Evolutionary conservation across 2,888 invertebrate genomes (phyloP), one percentile per base, ranked within the genome.

Genomic region (Synanthedon myopaeformis): DNA sequence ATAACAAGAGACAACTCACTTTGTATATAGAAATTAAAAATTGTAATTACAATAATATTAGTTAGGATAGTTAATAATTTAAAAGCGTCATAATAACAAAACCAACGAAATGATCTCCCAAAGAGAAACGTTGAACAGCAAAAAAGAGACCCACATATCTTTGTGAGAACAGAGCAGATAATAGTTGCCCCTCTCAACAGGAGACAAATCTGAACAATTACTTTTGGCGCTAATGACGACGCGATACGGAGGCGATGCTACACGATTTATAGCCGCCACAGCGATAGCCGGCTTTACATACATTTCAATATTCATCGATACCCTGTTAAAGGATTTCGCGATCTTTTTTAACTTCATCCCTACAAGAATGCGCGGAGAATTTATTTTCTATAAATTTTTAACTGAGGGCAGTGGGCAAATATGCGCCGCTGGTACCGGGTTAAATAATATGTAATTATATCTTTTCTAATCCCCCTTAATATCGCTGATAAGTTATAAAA

Each of bases 181-280:
- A 75, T 35, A 73, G 65, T 67, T 58, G 58, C 65, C 73, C 35
- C 71, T 75, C 72, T 76, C 74, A 64, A 58, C 62, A 17, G 66
- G 62, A 78, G 80, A 80, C 79, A 80, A 81, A 81, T 81, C 80
- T 74, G 71, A 68, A 73, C 80, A 78, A 81, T 81, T 81, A 81
- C 79, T 80, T 76, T 67, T 64, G 66, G 59, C 70, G 75, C 80
- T 82, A 82, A 83, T 82, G 82, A 81, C 77, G 73, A 66, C 64
- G 67, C 71, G 80, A 80, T 79, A 80, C 75, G 65, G 66, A 56
- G 41, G 65, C 76, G 74, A 75, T 72, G 73, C 60, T 65, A 62
- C 64, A 72, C 76, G 79, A 83, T 83, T 83, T 82, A 83, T 82
- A 67, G 79, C 71, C 76, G 65, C 67, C 61, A 65, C 76, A 72